Evolutionary conservation across 2,113 vertebrate genomes (phyloP), one percentile per base, ranked within the genome.

Genomic region (Diphyllodes magnificus): DNA sequence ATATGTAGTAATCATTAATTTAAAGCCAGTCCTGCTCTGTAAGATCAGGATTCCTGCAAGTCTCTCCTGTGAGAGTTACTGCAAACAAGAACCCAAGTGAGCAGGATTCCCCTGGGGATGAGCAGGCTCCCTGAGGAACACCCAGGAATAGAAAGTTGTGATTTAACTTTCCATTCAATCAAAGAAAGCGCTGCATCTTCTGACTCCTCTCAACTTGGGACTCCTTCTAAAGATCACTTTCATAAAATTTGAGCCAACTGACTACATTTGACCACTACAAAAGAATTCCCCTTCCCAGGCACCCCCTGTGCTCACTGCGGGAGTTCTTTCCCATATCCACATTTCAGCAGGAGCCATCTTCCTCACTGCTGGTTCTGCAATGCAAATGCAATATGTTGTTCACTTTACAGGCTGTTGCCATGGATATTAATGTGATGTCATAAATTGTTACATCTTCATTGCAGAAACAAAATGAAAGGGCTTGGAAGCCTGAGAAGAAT

Each of bases 401-500:
- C 96, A 80, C 91, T 91, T 92, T 79, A 54, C 90, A 76, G 93
- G 68, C 90, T 76, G 94, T 95, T 96, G 96, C 93, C 91, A 95
- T 88, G 93, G 97, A 87, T 96, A 96, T 94, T 85, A 92, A 95
- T 89, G 85, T 71, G 92, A 88, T 96, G 84, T 96, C 91, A 97
- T 97, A 97, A 97, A 96, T 92, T 79, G 89, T 88, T 83, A 92
- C 92, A 94, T 95, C 92, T 95, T 96, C 96, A 92, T 78, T 86
- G 88, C 71, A 93, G 64, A 88, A 96, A 93, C 80, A 96, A 95
- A 82, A 81, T 77, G 83, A 96, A 92, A 65, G 95, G 71, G 68
- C 82, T 93, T 40, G 77, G 39, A 37, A 91, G 75, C 88, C 82
- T 40, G 39, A 94, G 90, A 53, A 66, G 72, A 89, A 35, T 17